A percentile compares a stretch with the other conserved stretches of the same genome.
Evolutionary conservation across 2,888 invertebrate genomes (phyloP).

Genomic region (Carcina quercana): DNA sequence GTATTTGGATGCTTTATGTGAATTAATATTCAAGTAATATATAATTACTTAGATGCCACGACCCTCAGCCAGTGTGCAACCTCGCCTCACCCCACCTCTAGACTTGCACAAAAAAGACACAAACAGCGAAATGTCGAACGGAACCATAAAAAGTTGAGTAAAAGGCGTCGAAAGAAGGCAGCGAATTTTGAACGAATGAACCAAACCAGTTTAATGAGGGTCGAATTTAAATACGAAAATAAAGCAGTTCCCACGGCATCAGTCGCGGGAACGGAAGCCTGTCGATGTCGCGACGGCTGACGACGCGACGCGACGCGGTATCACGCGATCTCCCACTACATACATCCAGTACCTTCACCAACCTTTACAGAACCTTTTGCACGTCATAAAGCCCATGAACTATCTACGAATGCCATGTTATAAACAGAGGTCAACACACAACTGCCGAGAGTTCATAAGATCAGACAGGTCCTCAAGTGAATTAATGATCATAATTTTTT

Average conservation of each 20-base stretch:
- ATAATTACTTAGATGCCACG: no score
- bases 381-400: neutral
- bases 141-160: slow-evolving; percentile 73
- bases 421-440: slow-evolving; percentile 31
- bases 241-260: slow-evolving; percentile 71
- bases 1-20: no score
- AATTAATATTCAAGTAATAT: no score
- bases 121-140: slow-evolving; percentile 70
- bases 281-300: slow-evolving; percentile 46
- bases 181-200: slow-evolving; percentile 71
- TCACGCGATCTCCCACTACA: neutral
- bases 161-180: slow-evolving; percentile 74
- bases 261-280: slow-evolving; percentile 71
- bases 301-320: slow-evolving; percentile 14
- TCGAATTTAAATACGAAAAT: slow-evolving; percentile 74
- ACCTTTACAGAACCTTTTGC: slow-evolving; percentile 2
- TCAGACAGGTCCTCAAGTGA: slow-evolving; percentile 39
- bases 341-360: neutral
- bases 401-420: slow-evolving; percentile 13
- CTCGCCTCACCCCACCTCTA: slow-evolving; percentile 47
- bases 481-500: slow-evolving; percentile 45
- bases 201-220: slow-evolving; percentile 74
- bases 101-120: slow-evolving; percentile 53
- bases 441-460: slow-evolving; percentile 33
- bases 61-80: no score